phyloP scores from a whole-genome alignment of 2,888 invertebrate genomes.

The Diloba caeruleocephala region DNA sequence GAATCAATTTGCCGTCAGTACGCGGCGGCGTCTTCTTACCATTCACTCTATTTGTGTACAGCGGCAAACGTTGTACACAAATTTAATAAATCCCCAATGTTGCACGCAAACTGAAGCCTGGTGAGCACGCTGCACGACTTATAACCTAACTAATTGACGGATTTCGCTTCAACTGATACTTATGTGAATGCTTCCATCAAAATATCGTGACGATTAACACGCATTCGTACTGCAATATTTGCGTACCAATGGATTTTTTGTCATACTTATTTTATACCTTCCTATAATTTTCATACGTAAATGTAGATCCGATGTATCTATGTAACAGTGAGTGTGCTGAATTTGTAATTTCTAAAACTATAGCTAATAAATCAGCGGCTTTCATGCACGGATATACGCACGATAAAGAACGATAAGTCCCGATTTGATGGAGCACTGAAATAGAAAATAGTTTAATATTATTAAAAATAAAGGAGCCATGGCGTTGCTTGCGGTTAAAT shows the following conservation, averaged over 20 bases:
- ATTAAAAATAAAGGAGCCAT: slow-evolving; percentile 22
- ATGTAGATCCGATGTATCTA: neutral
- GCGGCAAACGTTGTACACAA: slow-evolving; percentile 56
- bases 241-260: neutral
- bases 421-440: slow-evolving; percentile 6
- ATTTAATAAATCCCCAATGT: slow-evolving; percentile 67
- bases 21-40: slow-evolving; percentile 51
- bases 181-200: slow-evolving; percentile 20
- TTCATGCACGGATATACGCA: slow-evolving; percentile 14
- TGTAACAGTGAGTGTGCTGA: slow-evolving; percentile 7
- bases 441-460: slow-evolving; percentile 11
- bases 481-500: slow-evolving; percentile 35
- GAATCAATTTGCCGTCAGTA: slow-evolving; percentile 66
- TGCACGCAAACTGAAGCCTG: slow-evolving; percentile 64
- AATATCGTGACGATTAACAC: slow-evolving; percentile 22
- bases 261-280: neutral
- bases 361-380: slow-evolving; percentile 25
- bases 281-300: neutral
- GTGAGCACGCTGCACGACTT: slow-evolving; percentile 46
- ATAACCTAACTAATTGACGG: slow-evolving; percentile 56
- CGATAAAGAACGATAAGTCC: slow-evolving; percentile 12
- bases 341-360: slow-evolving; percentile 12
- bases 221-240: neutral
- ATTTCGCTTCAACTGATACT: slow-evolving; percentile 18
- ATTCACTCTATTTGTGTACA: slow-evolving; percentile 57